Evolutionary conservation across 2,888 invertebrate genomes (phyloP), one percentile per base, ranked within the genome.

Genomic region (Malacosoma neustria): DNA sequence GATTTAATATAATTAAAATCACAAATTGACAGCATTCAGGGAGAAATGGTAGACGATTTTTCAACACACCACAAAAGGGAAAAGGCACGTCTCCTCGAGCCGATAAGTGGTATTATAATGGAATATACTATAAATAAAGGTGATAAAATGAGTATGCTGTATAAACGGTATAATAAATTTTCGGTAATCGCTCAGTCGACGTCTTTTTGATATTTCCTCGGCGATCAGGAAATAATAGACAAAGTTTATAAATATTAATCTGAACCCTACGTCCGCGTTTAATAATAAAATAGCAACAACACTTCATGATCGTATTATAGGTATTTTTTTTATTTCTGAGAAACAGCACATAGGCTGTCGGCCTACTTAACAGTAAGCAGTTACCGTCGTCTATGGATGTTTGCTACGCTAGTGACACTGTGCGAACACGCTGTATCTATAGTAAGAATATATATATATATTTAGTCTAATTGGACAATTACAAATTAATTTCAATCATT

Each of bases 41-140:
- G 43, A 52, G 42, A 51, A 53, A 50, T 51, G 48, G 48, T n/a
- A 42, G 41, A 46, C 42, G 39, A 58, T 57, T 54, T 60, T 50
- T 60, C 48, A 49, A 48, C 43, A 38, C 35, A 42, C 36, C 49
- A 39, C 34, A 43, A 49, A 51, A 51, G 45, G 49, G 52, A 35
- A 35, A 39, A 40, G 41, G 42, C 47, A 45, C 44, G 41, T 40
- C 49, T 45, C 46, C 46, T 56, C 22, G 29, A 29, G 44, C 45
- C 14, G 39, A 38, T 51, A 51, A 42, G 41, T 43, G 29, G 13
- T 22, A 39, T 50, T 52, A 48, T 46, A 58, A 49, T 45, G 46
- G 42, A 37, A 33, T 38, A 39, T 45, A 46, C 45, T 45, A 44
- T 40, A 41, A 38, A 46, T 41, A 43, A 41, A 13, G 30, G 30